Evolutionary conservation across 1,140 invertebrate species (phyloP).

Genomic region (Drosophila obscura): DNA sequence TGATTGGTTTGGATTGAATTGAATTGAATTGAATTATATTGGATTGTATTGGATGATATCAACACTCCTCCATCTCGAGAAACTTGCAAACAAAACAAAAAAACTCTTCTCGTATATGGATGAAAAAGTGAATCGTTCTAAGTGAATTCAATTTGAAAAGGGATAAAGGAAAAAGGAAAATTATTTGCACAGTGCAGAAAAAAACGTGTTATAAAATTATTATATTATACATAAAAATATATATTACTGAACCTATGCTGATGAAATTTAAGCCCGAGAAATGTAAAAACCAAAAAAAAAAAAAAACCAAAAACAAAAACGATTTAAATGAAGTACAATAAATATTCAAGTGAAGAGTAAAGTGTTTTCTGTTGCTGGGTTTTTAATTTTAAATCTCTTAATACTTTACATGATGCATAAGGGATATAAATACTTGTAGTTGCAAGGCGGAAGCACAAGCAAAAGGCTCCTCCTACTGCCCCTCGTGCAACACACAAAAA

Average conservation of each 20-base stretch:
- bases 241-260: constrained; percentile 63
- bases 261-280: constrained; percentile 36
- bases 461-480: too few relatives aligned
- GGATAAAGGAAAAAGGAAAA: constrained; percentile 10
- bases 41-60: constrained; percentile 20
- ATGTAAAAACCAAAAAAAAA: constrained; percentile 9
- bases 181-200: constrained; percentile 53
- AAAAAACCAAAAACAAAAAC: constrained; percentile 52
- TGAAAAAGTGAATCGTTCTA: too few relatives aligned
- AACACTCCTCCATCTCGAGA: constrained; percentile 37
- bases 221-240: constrained; percentile 50
- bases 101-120: background rate
- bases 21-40: too few relatives aligned
- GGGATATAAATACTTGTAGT: too few relatives aligned
- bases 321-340: constrained; percentile 67
- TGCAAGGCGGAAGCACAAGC: too few relatives aligned
- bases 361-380: background rate
- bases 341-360: constrained; percentile 59
- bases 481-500: too few relatives aligned
- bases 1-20: too few relatives aligned
- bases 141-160: background rate
- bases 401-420: too few relatives aligned
- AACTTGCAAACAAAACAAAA: constrained; percentile 1
- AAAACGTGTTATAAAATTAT: constrained; percentile 53
- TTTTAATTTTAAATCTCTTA: too few relatives aligned